These are phyloP conservation scores for Anas capensis DNA, from an alignment of 2,797 vertebrate species.

Conservation along the genomic window DNA sequence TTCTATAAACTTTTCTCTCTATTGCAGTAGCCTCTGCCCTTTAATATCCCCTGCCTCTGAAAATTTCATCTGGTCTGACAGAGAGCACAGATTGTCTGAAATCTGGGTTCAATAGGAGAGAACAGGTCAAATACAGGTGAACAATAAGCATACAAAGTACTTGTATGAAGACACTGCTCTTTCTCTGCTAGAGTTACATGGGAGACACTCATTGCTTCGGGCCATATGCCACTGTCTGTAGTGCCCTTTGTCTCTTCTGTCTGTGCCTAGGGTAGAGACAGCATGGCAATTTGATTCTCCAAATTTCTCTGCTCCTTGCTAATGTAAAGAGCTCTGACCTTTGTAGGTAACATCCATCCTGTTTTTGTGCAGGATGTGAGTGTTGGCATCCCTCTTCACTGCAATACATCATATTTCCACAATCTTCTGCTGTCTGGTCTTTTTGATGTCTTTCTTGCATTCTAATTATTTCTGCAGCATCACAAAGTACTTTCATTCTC, in stretches of 20 bases:
- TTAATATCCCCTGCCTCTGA: neutral
- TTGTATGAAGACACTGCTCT: neutral
- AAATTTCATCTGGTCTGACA: neutral
- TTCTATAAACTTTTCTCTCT: neutral
- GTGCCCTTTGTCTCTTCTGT: neutral
- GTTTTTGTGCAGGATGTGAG: neutral
- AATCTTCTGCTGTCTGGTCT: neutral
- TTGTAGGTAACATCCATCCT: neutral
- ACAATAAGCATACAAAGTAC: neutral
- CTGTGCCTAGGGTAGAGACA: neutral
- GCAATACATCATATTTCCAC: neutral
- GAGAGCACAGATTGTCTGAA: conserved; percentile 1
- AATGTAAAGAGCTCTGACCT: conserved; percentile 17
- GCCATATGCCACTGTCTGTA: neutral
- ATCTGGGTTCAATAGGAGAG: neutral
- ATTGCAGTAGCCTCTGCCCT: neutral
- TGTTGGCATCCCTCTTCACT: neutral
- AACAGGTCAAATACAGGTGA: neutral
- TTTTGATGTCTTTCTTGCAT: neutral
- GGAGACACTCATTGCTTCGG: neutral
- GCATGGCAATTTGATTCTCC: neutral
- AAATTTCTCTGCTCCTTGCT: neutral
- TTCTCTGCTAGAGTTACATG: neutral
- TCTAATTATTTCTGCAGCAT: neutral
- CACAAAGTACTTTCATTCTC: conserved; percentile 1